phyloP scores from a whole-genome alignment of 2,888 invertebrate species.

The Pristionchus fissidentatus region DNA sequence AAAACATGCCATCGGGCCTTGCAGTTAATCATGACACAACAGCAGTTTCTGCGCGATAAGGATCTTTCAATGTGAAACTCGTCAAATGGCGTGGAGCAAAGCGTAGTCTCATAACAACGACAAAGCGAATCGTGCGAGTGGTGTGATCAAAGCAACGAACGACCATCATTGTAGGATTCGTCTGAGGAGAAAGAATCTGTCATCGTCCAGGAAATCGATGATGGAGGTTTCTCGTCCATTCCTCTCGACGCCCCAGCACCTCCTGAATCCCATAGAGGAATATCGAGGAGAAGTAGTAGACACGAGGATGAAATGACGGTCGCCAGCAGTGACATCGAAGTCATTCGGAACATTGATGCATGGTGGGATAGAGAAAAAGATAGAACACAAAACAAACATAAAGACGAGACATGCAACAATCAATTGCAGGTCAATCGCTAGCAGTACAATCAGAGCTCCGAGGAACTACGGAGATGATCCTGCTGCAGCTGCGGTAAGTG shows the following conservation, averaged over 20 bases:
- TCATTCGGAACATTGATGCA: conserved; percentile 65
- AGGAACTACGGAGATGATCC: background rate
- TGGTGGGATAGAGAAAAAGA: conserved; percentile 55
- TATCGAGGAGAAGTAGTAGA: conserved; percentile 42
- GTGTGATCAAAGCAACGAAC: too few species aligned
- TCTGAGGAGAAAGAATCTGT: conserved; percentile 4
- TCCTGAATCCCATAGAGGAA: background rate
- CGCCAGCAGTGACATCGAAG: conserved; percentile 71
- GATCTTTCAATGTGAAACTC: background rate
- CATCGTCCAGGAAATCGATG: background rate
- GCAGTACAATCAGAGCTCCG: conserved; percentile 49
- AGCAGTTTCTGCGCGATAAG: too few species aligned
- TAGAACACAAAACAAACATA: background rate
- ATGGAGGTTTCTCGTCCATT: conserved; percentile 5
- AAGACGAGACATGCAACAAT: background rate
- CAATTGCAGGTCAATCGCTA: conserved; percentile 57
- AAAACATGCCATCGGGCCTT: too few species aligned
- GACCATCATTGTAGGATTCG: conserved; percentile 26
- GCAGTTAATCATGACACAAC: too few species aligned
- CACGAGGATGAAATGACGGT: conserved; percentile 65
- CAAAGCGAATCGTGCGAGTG: background rate
- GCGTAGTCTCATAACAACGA: background rate
- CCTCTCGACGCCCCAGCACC: background rate
- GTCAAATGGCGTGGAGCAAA: background rate
- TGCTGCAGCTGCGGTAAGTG: conserved; percentile 4